A percentile compares a stretch with the other conserved stretches of the same genome.
Evolutionary conservation across 2,113 vertebrate species (phyloP).

Genomic region (Bubo scandiacus): DNA sequence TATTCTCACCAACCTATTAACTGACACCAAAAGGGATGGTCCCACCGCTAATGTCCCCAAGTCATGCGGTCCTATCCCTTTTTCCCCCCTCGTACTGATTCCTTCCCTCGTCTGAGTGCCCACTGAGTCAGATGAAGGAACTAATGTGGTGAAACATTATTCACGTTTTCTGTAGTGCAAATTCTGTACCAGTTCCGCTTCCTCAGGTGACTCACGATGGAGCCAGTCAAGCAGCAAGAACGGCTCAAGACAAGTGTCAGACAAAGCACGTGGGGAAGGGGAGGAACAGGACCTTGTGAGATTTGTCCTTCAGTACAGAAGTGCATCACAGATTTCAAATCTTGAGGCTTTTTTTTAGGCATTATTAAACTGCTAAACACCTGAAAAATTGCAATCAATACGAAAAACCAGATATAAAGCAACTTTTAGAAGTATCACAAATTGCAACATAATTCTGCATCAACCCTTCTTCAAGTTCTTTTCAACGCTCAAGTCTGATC

Average conservation of each 20-base stretch:
- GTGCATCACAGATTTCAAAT: neutral
- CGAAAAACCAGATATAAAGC: neutral
- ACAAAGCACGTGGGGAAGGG: neutral
- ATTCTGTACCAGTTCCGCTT: neutral
- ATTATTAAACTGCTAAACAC: neutral
- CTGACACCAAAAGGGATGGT: neutral
- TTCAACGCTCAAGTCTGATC: neutral
- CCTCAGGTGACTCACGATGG: neutral
- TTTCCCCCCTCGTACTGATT: neutral
- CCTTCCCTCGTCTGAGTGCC: neutral
- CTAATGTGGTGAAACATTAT: neutral
- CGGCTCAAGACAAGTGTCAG: neutral
- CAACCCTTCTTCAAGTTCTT: neutral
- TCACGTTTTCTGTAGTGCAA: neutral
- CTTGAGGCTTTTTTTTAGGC: neutral
- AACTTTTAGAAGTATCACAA: neutral
- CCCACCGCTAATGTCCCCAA: neutral
- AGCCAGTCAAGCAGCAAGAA: neutral
- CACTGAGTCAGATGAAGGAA: neutral
- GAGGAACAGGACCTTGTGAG: neutral
- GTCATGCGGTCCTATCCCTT: rapidly evolving
- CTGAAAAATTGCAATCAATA: neutral
- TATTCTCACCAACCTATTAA: neutral
- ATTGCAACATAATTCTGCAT: neutral
- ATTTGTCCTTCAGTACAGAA: neutral